Evolutionary conservation across 2,797 vertebrate species (phyloP), one percentile per base, ranked within the genome.

Genomic region (Manis pentadactyla): DNA sequence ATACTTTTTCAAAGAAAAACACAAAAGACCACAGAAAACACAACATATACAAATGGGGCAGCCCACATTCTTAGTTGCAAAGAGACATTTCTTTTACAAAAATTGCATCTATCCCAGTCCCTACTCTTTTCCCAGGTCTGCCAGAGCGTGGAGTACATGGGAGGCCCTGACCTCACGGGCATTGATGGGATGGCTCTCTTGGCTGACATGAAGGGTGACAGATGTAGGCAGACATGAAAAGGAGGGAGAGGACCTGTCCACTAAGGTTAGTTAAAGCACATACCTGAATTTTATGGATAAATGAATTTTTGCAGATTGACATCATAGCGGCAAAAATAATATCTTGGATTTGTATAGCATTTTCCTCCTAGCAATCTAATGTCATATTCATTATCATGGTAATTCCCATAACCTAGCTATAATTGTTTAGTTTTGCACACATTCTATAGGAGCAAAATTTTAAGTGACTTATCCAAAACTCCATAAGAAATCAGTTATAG

Each of bases 391-490:
- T 89, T 75, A 37, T 55, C 39, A 21, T 15, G 31, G 55, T 53
- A 2, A 75, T 77, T 86, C 34, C 53, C 53, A 57, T 69, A 39
- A 57, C 53, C 59, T 37, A 31, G 34, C 42, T 77, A 6, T 61
- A 42, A 64, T 71, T 3, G 6, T 49, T 46, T 87, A n/a, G 68
- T 86, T 42, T 13, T 84, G 21, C 13, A 46, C 23, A 66, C 23
- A 53, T 46, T 71, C 90, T 78, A 71, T 0, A 87, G 5, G 1
- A 81, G 25, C 39, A 55, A 0, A 25, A 18, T 74, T 74, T 61
- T 75, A 51, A 78, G 53, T 55, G 53, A 96, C n/a, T 95, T 78
- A 71, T 55, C 78, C 77, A 83, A 77, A 64, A 29, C n/a, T 57
- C 68, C 27, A 42, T 46, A 73, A 84, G 19, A 93, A 82, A 74